Conservation (phyloP, 1,140 invertebrate genomes). For the Alviniconcha marisindica region DNA sequence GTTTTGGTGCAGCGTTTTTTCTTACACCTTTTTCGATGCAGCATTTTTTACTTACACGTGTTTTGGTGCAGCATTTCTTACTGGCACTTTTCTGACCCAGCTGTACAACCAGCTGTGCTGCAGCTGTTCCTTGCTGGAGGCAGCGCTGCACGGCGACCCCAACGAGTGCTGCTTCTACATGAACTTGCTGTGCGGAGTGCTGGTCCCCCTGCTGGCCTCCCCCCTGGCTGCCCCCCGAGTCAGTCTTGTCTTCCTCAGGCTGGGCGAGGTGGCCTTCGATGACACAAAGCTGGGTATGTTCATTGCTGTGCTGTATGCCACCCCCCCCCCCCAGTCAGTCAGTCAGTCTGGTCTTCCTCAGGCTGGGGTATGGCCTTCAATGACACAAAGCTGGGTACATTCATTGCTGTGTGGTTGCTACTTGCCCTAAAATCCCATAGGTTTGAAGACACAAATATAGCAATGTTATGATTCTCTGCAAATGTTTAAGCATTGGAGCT, state of each 20-base stretch:
- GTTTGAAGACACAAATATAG: no score
- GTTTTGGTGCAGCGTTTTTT: no score
- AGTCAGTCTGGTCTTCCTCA: no score
- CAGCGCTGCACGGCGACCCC: conserved; percentile 81
- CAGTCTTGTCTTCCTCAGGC: conserved; percentile 79
- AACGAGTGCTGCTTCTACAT: conserved; percentile 81
- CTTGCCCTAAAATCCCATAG: no score
- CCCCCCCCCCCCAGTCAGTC: no score
- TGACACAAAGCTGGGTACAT: no score
- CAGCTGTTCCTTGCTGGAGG: conserved; percentile 82
- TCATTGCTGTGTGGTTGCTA: no score
- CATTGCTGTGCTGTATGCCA: no score
- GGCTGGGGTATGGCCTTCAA: no score
- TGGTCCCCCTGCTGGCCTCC: conserved; percentile 75
- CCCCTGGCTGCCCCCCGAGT: conserved; percentile 74
- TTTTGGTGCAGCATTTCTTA: not conserved
- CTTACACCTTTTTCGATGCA: no score
- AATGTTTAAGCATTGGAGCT: not conserved
- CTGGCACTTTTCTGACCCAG: conserved; percentile 66
- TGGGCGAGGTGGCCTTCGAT: conserved; percentile 68
- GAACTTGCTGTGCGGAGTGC: conserved; percentile 58
- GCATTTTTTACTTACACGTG: not conserved
- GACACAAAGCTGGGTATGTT: conserved; percentile 66
- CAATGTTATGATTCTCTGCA: no score
- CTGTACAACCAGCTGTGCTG: conserved; percentile 81